Evolutionary conservation across 1,140 invertebrate species (phyloP).

Genomic region (Triops cancriformis): DNA sequence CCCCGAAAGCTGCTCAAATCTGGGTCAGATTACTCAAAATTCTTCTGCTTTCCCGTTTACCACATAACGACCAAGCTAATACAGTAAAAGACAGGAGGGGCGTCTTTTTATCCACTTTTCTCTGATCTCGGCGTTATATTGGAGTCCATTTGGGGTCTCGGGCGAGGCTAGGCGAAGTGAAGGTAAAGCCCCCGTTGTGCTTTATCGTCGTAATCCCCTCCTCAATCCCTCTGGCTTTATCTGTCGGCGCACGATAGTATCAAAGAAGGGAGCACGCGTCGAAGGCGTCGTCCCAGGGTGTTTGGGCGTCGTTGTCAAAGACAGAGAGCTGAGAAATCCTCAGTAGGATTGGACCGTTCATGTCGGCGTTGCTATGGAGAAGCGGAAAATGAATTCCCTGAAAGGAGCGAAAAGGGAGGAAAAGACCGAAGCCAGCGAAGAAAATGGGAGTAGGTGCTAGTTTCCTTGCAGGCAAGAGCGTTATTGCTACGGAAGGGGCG

Average conservation of each 20-base stretch:
- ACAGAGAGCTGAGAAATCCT: neutral
- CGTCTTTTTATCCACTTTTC: neutral
- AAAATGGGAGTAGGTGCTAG: neutral
- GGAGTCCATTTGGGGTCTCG: slow-evolving; percentile 1
- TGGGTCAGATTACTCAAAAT: neutral
- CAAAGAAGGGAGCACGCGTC: neutral
- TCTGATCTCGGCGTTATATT: neutral
- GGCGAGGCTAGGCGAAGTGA: neutral
- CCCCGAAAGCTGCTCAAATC: too few species aligned
- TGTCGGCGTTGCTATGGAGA: neutral
- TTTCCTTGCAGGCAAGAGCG: neutral
- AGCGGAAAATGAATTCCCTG: neutral
- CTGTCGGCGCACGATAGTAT: slow-evolving; percentile 4
- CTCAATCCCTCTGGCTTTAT: slow-evolving; percentile 6
- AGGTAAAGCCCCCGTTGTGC: neutral
- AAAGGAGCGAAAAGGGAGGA: neutral
- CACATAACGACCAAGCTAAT: neutral
- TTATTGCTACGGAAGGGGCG: neutral
- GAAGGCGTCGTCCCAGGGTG: neutral
- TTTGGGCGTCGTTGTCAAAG: neutral
- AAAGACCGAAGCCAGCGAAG: neutral
- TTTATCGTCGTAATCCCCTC: slow-evolving; percentile 9
- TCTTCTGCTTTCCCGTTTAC: neutral
- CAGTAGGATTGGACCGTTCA: neutral
- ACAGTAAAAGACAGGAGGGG: neutral